Evolutionary conservation across 2,797 vertebrate genomes (phyloP).

Genomic region (Mionectes olivaceus): DNA sequence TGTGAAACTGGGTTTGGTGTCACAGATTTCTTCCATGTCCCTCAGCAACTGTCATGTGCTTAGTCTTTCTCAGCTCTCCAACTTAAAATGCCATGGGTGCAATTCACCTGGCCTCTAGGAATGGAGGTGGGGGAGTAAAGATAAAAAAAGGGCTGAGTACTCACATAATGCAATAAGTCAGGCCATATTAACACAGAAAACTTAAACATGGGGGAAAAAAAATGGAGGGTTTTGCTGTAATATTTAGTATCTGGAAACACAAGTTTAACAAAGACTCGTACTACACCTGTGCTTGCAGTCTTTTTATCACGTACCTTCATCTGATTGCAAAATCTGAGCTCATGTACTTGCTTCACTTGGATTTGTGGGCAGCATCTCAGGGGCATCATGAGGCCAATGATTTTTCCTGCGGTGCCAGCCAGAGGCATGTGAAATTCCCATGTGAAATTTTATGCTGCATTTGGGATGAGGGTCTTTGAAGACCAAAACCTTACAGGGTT

Average conservation of each 20-base stretch:
- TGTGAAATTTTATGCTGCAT: accelerated
- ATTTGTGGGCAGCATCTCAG: background rate
- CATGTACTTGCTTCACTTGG: background rate
- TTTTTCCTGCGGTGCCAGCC: background rate
- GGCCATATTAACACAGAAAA: background rate
- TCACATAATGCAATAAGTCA: background rate
- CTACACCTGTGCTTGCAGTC: accelerated
- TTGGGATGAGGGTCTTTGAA: background rate
- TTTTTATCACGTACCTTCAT: background rate
- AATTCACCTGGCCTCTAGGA: background rate
- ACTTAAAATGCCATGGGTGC: background rate
- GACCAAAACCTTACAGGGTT: background rate
- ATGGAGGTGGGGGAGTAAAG: background rate
- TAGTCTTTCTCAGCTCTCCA: background rate
- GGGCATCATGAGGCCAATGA: background rate
- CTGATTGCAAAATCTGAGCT: background rate
- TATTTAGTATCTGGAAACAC: background rate
- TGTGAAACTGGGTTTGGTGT: background rate
- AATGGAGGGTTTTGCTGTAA: background rate
- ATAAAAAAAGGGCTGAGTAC: background rate
- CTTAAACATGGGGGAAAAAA: background rate
- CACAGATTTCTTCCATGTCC: background rate
- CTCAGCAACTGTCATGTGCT: background rate
- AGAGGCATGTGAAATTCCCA: background rate
- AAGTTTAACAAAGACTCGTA: background rate